Percentiles rank a stretch among this genome's conserved stretches.
Evolutionary conservation across 1,140 invertebrate species (phyloP).

Genomic region (Ectropis grisescens): DNA sequence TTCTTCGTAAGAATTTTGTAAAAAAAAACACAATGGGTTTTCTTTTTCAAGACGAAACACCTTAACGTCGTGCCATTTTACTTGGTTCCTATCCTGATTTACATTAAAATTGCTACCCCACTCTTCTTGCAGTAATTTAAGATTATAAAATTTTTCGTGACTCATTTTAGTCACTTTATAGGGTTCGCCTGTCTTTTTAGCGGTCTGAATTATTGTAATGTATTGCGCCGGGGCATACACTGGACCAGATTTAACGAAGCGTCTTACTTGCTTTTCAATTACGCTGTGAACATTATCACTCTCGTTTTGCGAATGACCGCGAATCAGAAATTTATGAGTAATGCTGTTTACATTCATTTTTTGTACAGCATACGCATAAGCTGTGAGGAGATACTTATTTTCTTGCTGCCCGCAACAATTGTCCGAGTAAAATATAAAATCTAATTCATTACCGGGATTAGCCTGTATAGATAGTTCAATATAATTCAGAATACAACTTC

Average conservation of each 20-base stretch:
- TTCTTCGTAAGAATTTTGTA: no score
- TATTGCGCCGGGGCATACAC: slow-evolving; percentile 3
- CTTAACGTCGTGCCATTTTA: no score
- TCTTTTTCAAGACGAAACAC: no score
- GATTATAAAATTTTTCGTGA: slow-evolving; percentile 5
- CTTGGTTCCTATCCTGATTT: no score
- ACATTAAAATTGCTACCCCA: no score
- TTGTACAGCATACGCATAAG: slow-evolving; percentile 5
- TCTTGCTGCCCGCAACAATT: slow-evolving; percentile 9
- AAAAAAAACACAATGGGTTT: no score
- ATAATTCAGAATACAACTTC: no score
- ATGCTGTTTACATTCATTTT: slow-evolving; percentile 2
- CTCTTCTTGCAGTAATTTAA: no score
- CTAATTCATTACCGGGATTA: no score
- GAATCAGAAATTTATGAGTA: slow-evolving; percentile 6
- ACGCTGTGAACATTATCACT: slow-evolving; percentile 5
- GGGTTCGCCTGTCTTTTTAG: slow-evolving; percentile 5
- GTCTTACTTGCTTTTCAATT: slow-evolving; percentile 3
- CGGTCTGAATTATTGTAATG: slow-evolving; percentile 4
- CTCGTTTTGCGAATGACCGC: slow-evolving; percentile 5
- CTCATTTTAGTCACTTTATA: slow-evolving; percentile 6
- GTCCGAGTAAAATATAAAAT: slow-evolving; percentile 6
- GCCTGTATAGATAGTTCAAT: no score
- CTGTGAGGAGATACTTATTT: slow-evolving; percentile 4
- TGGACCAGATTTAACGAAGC: background rate